Evolutionary conservation across 2,888 invertebrate species (phyloP), one percentile per base, ranked within the genome.

Genomic region (Helicoverpa assulta): DNA sequence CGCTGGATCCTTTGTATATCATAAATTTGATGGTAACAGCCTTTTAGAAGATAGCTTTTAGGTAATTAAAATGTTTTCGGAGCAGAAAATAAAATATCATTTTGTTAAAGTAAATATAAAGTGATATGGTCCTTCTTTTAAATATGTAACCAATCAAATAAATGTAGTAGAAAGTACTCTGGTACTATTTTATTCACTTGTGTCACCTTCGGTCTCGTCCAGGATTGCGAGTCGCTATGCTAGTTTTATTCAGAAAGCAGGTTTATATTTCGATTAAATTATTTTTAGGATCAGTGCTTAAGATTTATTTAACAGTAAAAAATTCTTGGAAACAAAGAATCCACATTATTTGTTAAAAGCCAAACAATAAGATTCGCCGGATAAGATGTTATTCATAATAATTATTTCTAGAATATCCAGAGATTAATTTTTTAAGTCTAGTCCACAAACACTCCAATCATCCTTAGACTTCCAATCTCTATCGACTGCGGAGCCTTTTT

Each of bases 41-140:
- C 72, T 84, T 86, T 87, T 76, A 88, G 83, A 83, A 83, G 79
- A 84, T 86, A 86, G 88, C 89, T 89, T 88, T 91, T 90, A 86
- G 81, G 83, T 89, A 86, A 90, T 91, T 90, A 88, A 88, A 89
- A 83, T 86, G 83, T 85, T 86, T 85, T 76, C 33, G 68, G 63
- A 70, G 74, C 70, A 71, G 61, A 63, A 73, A 78, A 78, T 16
- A 18, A 63, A 53, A 63, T 47, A 53, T 62, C 29, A 40, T 43
- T 57, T 52, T 33, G 43, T 18, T 14, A 37, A 19, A 56, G 7
- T 18, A 40, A 56, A 50, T 18, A 50, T 16, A 18, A n/a, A 50
- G n/a, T 18, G n/a, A 50, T 47, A 47, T n/a, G 4, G 16, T 3
- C 16, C 40, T n/a, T 12, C n/a, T 47, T 47, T 5, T 16, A 47